Evolutionary conservation across 2,888 invertebrate genomes (phyloP).

Genomic region (Leistus spinibarbis): DNA sequence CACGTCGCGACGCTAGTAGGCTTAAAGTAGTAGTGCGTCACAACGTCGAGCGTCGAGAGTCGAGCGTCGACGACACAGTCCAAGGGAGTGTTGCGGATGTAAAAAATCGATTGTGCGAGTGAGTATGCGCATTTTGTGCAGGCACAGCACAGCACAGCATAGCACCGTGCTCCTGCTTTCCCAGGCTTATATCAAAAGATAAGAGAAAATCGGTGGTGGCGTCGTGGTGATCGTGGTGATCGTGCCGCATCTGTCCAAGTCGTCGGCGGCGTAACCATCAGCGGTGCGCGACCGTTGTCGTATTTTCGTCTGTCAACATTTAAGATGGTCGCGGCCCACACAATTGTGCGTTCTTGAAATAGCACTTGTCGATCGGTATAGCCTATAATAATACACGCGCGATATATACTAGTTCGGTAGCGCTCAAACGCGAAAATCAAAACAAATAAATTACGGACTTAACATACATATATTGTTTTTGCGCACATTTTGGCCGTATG

Average conservation of each 20-base stretch:
- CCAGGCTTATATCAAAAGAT: not conserved
- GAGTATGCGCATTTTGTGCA: constrained; percentile 13
- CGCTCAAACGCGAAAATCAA: constrained; percentile 13
- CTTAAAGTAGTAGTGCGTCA: not conserved
- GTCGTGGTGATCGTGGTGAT: not conserved
- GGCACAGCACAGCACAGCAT: no score
- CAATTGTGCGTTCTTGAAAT: constrained; percentile 29
- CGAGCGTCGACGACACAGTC: not conserved
- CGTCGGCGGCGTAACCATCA: constrained; percentile 8
- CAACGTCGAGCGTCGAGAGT: no score
- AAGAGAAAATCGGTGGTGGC: not conserved
- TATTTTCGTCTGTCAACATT: constrained; percentile 24
- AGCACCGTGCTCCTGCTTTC: not conserved
- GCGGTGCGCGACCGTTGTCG: constrained; percentile 9
- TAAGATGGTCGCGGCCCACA: constrained; percentile 29
- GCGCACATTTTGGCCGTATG: not conserved
- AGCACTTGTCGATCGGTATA: constrained; percentile 19
- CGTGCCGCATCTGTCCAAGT: not conserved
- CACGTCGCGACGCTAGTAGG: constrained; percentile 15
- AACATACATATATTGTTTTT: not conserved
- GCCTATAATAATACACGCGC: not conserved
- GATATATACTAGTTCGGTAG: constrained; percentile 32
- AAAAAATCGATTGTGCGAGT: constrained; percentile 24
- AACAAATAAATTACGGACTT: constrained; percentile 22
- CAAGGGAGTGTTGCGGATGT: constrained; percentile 9